Evolutionary conservation across 2,113 vertebrate species (phyloP), one percentile per base, ranked within the genome.

Genomic region (Carassius auratus): DNA sequence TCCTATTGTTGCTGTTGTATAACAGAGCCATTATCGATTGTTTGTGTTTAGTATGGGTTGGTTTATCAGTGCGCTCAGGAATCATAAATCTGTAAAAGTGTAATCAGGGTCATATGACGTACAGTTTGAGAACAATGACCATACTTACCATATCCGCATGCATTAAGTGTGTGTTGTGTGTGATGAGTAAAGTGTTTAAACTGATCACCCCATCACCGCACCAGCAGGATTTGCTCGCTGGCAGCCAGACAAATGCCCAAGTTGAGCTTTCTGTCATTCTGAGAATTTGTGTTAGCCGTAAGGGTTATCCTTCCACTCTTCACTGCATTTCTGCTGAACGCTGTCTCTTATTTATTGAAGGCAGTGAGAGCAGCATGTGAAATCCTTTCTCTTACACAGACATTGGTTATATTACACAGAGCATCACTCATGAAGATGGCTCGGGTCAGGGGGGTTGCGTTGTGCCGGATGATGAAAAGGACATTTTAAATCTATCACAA

Each of bases 1-100:
- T 92, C 89, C 91, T 93, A 88, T 93, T 93, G 92, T 91, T 92
- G 91, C 88, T 89, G 87, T 83, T 91, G 92, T 93, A 93, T 94
- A 94, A 93, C 91, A 90, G 87, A 89, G 88, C 92, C 92, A 89
- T 93, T 95, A 95, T 95, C 90, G 93, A 95, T 95, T 74, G 90
- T 90, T 91, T 83, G 90, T 84, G 87, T 89, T 91, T 89, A 91
- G 92, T 92, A 91, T 93, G 93, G 94, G 93, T 87, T 73, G 62
- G 74, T 79, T 68, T 86, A 30, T 66, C 66, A 74, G 55, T 81
- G 50, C 66, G 76, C 45, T 81, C 26, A 73, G 48, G 50, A 38
- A 59, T 50, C 45, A 55, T 80, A 81, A 59, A 33, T 76, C 42
- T 86, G 48, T 61, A 73, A 50, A 55, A 62, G 10, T n/a, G 23